Evolutionary conservation across 2,888 invertebrate species (phyloP).

Genomic region (Agrypnus murinus): DNA sequence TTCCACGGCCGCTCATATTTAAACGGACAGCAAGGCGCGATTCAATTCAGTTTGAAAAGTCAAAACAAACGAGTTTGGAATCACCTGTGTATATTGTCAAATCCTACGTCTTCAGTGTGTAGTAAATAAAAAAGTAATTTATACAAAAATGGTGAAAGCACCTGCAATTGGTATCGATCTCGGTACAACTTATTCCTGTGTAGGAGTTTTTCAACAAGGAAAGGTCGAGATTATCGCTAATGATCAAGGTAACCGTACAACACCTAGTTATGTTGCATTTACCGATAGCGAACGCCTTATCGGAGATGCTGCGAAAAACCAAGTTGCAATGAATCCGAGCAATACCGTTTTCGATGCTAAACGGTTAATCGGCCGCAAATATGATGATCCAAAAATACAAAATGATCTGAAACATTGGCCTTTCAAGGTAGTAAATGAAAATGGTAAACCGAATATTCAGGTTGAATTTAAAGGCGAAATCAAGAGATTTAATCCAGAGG

Average conservation of each 20-base stretch:
- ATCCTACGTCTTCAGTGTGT: conserved; percentile 21
- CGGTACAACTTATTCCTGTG: conserved; percentile 90
- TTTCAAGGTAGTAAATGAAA: conserved; percentile 81
- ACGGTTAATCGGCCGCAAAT: conserved; percentile 87
- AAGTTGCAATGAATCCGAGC: conserved; percentile 83
- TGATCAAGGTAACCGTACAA: conserved; percentile 91
- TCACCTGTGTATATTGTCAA: conserved; percentile 21
- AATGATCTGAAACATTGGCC: conserved; percentile 90
- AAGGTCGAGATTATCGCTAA: conserved; percentile 92
- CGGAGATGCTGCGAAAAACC: conserved; percentile 91
- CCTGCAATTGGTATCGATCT: conserved; percentile 88
- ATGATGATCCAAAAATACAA: conserved; percentile 83
- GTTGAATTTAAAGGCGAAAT: conserved; percentile 79
- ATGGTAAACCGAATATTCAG: conserved; percentile 80
- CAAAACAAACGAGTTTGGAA: conserved; percentile 31
- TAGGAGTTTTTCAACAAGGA: conserved; percentile 86
- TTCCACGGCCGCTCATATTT: conserved; percentile 29
- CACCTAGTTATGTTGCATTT: conserved; percentile 91
- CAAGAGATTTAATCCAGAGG: conserved; percentile 80
- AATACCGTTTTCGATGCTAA: conserved; percentile 85
- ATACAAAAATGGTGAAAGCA: conserved; percentile 68
- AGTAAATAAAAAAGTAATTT: too few species aligned
- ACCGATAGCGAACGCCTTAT: conserved; percentile 89
- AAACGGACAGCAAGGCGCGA: conserved; percentile 36
- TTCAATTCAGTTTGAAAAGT: conserved; percentile 28